phyloP scores from a whole-genome alignment of 2,888 invertebrate species.

The Ametastegia equiseti region DNA sequence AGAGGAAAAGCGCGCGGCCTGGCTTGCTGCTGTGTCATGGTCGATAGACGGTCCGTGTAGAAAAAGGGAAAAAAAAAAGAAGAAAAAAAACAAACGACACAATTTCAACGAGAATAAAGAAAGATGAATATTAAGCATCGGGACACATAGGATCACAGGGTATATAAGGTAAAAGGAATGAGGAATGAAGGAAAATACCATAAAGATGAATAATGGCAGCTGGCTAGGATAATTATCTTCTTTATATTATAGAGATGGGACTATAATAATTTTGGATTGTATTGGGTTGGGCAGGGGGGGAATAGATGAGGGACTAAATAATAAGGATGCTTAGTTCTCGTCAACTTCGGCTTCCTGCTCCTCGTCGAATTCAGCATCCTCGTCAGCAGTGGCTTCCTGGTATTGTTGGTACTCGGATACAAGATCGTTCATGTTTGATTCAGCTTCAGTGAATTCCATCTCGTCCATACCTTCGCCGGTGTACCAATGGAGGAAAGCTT shows the following conservation, averaged over 20 bases:
- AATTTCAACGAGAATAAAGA: slow-evolving; percentile 62
- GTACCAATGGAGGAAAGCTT: slow-evolving; percentile 99
- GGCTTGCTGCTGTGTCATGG: slow-evolving; percentile 59
- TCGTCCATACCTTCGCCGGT: slow-evolving; percentile 98
- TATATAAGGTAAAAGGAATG: slow-evolving; percentile 40
- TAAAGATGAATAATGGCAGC: no score
- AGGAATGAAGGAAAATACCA: no score
- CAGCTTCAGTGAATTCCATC: slow-evolving; percentile 97
- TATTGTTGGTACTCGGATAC: slow-evolving; percentile 97
- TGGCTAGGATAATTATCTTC: no score
- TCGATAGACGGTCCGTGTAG: slow-evolving; percentile 66
- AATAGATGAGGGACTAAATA: slow-evolving; percentile 16
- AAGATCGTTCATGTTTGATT: slow-evolving; percentile 97
- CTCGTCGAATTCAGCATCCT: slow-evolving; percentile 90
- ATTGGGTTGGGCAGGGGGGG: not conserved
- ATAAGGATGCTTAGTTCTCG: slow-evolving; percentile 78
- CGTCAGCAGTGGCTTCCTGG: slow-evolving; percentile 92
- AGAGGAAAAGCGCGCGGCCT: slow-evolving; percentile 59
- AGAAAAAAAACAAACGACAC: slow-evolving; percentile 54
- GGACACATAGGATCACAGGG: slow-evolving; percentile 50
- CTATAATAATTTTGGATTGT: no score
- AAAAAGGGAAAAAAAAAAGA: slow-evolving; percentile 53
- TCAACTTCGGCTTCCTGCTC: slow-evolving; percentile 86
- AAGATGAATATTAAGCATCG: slow-evolving; percentile 56
- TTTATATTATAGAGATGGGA: no score